Percentiles rank a stretch among this genome's conserved stretches.
Evolutionary conservation across 2,113 vertebrate genomes (phyloP).

Genomic region (Rattus norvegicus): DNA sequence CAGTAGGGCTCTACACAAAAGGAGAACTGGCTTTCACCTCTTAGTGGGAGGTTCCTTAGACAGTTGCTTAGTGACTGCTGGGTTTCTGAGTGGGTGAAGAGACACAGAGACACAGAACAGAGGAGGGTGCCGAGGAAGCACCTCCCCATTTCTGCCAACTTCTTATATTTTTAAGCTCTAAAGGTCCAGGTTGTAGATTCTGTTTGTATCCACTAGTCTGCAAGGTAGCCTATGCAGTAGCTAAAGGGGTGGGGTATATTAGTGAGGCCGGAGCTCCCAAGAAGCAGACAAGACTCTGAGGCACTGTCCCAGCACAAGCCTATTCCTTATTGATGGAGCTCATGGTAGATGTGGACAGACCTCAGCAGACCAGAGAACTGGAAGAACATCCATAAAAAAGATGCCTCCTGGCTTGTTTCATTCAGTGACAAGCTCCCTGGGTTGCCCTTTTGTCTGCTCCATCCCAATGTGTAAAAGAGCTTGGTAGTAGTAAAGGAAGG

Average conservation of each 20-base stretch:
- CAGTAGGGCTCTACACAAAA: background rate
- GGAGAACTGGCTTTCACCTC: background rate
- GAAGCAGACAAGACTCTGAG: too few relatives aligned
- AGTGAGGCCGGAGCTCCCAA: background rate
- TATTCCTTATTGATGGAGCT: too few relatives aligned
- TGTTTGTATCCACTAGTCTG: too few relatives aligned
- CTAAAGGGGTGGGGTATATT: too few relatives aligned
- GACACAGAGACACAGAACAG: background rate
- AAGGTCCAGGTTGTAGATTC: background rate
- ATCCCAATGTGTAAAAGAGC: too few relatives aligned
- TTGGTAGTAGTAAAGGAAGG: background rate
- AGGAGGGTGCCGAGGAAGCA: rapidly evolving
- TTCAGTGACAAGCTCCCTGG: background rate
- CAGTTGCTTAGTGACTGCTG: background rate
- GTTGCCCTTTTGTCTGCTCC: background rate
- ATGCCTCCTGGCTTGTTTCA: background rate
- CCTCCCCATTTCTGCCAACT: background rate
- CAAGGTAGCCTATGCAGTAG: background rate
- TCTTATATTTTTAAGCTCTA: background rate
- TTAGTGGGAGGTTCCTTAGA: background rate
- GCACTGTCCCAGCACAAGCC: rapidly evolving
- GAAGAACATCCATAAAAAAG: background rate
- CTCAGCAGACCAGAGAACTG: background rate
- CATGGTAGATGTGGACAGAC: background rate
- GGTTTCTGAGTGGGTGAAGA: background rate